Conservation (phyloP, 2,113 vertebrate genomes). For the Coptodon rendalli region DNA sequence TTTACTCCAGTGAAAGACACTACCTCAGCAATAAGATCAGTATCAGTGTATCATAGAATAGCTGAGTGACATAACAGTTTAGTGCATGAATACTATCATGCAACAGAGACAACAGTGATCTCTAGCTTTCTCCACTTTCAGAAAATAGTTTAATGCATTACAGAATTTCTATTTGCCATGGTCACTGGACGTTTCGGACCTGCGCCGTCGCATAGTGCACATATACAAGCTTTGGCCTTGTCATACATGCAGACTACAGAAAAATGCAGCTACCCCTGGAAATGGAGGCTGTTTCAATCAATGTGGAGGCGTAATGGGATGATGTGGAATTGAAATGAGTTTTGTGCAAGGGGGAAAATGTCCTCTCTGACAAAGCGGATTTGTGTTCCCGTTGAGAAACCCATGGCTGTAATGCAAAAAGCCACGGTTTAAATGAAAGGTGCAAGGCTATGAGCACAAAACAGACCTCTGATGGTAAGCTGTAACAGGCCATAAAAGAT, state of each 20-base stretch:
- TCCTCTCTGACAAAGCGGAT: slow-evolving; percentile 58
- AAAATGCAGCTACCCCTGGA: slow-evolving; percentile 21
- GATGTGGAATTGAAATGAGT: slow-evolving; percentile 61
- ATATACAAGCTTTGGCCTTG: not conserved
- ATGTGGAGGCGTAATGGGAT: slow-evolving; percentile 58
- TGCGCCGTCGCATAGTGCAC: not conserved
- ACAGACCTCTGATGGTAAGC: not conserved
- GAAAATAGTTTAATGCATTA: not conserved
- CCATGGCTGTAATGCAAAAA: slow-evolving; percentile 18
- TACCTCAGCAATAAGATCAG: not conserved
- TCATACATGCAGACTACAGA: slow-evolving; percentile 18
- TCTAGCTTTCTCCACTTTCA: not conserved
- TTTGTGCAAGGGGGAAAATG: slow-evolving; percentile 47
- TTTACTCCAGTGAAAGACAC: not conserved
- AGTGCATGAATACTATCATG: not conserved
- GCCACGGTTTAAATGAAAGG: slow-evolving; percentile 22
- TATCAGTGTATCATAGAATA: not conserved
- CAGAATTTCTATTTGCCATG: not conserved
- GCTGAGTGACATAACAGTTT: not conserved
- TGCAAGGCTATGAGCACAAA: slow-evolving; percentile 8
- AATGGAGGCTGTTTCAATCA: slow-evolving; percentile 60
- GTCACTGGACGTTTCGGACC: not conserved
- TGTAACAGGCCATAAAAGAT: not conserved
- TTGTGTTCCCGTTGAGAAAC: slow-evolving; percentile 47
- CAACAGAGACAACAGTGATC: not conserved